These are phyloP conservation scores for Campylomormyrus tamandua DNA, from an alignment of 2,113 vertebrate genomes.

Conservation along the genomic window DNA sequence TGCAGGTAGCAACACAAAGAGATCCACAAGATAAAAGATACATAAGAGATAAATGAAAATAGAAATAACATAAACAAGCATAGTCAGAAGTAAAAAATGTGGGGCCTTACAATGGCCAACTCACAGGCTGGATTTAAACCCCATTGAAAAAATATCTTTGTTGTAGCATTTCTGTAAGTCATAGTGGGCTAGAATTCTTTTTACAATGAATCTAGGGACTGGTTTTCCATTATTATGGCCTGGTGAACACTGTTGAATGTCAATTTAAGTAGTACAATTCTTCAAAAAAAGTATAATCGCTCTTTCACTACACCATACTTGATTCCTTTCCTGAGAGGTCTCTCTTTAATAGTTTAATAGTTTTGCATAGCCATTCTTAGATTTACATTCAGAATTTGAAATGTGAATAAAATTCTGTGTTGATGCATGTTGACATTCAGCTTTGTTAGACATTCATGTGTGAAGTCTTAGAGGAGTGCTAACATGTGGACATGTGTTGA, in stretches of 20 bases:
- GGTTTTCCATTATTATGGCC: not conserved
- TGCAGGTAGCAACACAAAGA: not conserved
- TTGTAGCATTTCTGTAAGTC: not conserved
- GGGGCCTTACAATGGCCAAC: not conserved
- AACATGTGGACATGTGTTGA: constrained; percentile 19
- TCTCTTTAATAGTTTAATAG: not conserved
- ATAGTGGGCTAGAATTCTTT: not conserved
- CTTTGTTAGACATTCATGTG: not conserved
- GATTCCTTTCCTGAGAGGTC: not conserved
- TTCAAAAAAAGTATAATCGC: not conserved
- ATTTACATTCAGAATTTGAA: not conserved
- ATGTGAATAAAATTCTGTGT: not conserved
- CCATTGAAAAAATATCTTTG: not conserved
- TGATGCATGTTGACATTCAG: not conserved
- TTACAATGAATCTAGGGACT: not conserved
- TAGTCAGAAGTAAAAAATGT: not conserved
- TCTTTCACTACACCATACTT: not conserved
- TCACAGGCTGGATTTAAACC: not conserved
- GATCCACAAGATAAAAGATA: not conserved
- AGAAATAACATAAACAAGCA: not conserved
- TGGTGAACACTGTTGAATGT: not conserved
- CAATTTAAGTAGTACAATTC: not conserved
- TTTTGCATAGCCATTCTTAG: not conserved
- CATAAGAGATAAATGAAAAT: not conserved
- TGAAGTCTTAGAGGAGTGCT: not conserved